Base-by-base conservation (phyloP, 2,888 invertebrate species). In the Ethmia dodecea region DNA sequence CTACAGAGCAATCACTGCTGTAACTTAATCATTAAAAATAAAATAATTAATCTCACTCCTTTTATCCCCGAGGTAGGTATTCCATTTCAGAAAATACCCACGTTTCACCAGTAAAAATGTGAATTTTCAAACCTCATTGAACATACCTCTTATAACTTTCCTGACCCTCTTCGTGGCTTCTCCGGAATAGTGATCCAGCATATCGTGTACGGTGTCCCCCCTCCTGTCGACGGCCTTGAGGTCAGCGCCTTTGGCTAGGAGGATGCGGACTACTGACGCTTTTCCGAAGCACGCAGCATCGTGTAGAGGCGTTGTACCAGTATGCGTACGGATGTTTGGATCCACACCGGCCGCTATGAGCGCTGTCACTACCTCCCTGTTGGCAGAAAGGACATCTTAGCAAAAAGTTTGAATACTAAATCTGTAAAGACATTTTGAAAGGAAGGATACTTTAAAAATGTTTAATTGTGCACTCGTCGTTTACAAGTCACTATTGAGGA, bases 281-380 rank as follows among this genome's bases (percentile, higher is more conserved):
- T 97, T 96, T 11, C 97, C 97, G 70, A 93, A 96, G 13, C 96
- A 89, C 0, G 96, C 96, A 0, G 98, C 97, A 69, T 97, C 97
- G 83, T 98, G 98, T 42, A 98, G 88, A 0, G 97, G 95, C 3
- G 96, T 96, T 4, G 96, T 96, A 0, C 98, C 98, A 18, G 92
- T 91, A 40, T 92, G 91, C 9, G 97, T 96, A 52, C 93, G 87
- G 18, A 94, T 89, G 77, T 98, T 97, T 3, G 97, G 94, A 68
- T 94, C 92, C 55, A 97, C 92, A 0, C 97, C 97, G 11, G 95
- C 93, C 8, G 92, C 89, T 31, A 97, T 87, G 2, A 98, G 86
- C 1, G 93, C 90, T 55, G 92, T 91, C 18, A 97, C 97, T 24
- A 97, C 94, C 34, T 90, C 90, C 74, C 93, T 94, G 79, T 11